A percentile compares a stretch with the other conserved stretches of the same genome.
These are phyloP conservation scores for Nannoperca obscura DNA, from an alignment of 2,797 vertebrate genomes.

Conservation along the genomic window DNA sequence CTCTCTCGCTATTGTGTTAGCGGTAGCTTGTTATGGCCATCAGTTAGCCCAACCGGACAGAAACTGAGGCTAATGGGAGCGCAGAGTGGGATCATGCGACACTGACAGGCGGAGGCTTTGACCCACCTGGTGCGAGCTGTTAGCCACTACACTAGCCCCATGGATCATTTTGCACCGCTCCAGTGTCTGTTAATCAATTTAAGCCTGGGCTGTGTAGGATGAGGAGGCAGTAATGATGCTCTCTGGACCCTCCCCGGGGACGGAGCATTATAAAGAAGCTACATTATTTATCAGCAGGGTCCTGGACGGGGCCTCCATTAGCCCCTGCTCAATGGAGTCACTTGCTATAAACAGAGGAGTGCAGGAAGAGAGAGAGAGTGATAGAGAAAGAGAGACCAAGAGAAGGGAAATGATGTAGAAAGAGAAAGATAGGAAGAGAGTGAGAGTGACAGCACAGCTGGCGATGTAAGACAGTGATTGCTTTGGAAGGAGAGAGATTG, in stretches of 20 bases:
- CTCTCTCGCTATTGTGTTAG: conserved; percentile 68
- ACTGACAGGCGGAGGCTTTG: conserved; percentile 86
- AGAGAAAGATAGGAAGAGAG: conserved; percentile 55
- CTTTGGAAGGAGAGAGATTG: conserved; percentile 43
- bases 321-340: conserved; percentile 90
- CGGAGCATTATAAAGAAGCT: conserved; percentile 95
- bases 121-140: conserved; percentile 77
- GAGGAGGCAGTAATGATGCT: conserved; percentile 99
- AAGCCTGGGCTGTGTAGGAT: conserved; percentile 93
- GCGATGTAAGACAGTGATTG: conserved; percentile 54
- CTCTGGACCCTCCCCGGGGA: conserved; percentile 93
- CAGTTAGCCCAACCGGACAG: conserved; percentile 64
- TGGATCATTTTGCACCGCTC: conserved; percentile 98
- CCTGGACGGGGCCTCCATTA: conserved; percentile 97
- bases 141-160: conserved; percentile 89
- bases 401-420: conserved; percentile 48
- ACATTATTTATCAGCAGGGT: conserved; percentile 99
- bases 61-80: conserved; percentile 78
- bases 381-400: conserved; percentile 48
- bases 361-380: conserved; percentile 74
- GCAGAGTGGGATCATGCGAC: conserved; percentile 89
- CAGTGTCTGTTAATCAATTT: conserved; percentile 99
- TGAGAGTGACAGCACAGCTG: conserved; percentile 60
- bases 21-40: conserved; percentile 72
- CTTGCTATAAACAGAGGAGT: conserved; percentile 84